Evolutionary conservation across 1,140 invertebrate species (phyloP), one percentile per base, ranked within the genome.

Genomic region (Calliphora vicina): DNA sequence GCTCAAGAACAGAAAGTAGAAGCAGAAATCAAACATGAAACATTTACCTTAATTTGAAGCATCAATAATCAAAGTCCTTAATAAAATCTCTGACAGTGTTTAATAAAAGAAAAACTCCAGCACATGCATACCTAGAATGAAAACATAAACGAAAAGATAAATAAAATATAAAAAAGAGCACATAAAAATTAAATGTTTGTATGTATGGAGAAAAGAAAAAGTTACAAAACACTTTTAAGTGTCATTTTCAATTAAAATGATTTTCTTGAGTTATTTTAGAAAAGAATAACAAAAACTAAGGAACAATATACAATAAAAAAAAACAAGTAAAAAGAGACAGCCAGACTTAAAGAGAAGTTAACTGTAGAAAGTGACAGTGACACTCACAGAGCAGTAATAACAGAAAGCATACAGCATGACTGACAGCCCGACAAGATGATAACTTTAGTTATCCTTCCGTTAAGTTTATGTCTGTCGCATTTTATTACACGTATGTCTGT

Each of bases 221-320:
- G 42, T 78, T 78, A 35, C 35, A 78, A 78, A 78, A 78, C 74
- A 78, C 74, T 78, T 78, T 78, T 43, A 78, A 78, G 74, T 78
- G 74, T 78, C 74, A 78, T 78, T 78, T 78, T 78, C 74, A 78
- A 78, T 78, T 78, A 78, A 78, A 78, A 78, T 43, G 74, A 17
- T 78, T 43, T 78, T 78, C 35, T 43, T 43, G 35, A 43, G 35
- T 45, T 78, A 43, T 78, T 78, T 43, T 15, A 25, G 12, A 43
- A 25, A 43, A 43, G 29, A n/a, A 20, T 20, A 29, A 35, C 73
- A 42, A 3, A 35, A 12, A 76, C n/a, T n/a, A n/a, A n/a, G n/a
- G n/a, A n/a, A 76, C 1, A 15, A 35, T n/a, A 3, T 4, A 4
- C 2, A 35, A 74, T 1, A 17, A 74, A 15, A 74, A 74, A 74